Base-by-base conservation (phyloP, 2,888 invertebrate species). In the Bombylius major region DNA sequence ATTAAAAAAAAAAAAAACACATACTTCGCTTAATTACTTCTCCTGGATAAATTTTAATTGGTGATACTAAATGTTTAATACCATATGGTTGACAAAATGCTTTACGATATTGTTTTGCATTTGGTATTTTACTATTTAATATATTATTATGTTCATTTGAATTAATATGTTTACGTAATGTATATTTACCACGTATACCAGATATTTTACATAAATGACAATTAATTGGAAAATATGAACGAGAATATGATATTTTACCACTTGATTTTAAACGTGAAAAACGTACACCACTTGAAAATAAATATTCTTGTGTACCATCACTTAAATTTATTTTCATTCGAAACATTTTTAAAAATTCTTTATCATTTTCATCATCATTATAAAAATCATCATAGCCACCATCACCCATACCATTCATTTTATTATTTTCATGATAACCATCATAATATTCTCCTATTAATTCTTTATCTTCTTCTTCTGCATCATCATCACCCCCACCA, bases 221-320 rank as follows among this genome's bases (percentile, higher is more conserved):
- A 48, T 57, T 51, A 31, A 59, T 53, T 23, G 49, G 47, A 34
- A 55, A 54, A 50, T 11, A 42, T 42, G 39, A 42, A 11, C 11
- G 8, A 11, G 39, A 42, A 42, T 42, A 42, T 11, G 11, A 11
- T 11, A 42, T 42, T 11, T 11, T 42, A 42, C 11, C 11, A 42
- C 11, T 11, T 8, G 39, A 4, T 11, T 11, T 11, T 42, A 44
- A 12, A 33, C 33, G 13, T 32, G 39, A 33, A 51, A 56, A 58
- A 14, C 57, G 57, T 14, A 58, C 57, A 12, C 60, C 60, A 11
- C 54, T 53, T 13, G 60, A 60, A 33, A 58, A 60, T 31, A 60
- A 23, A 33, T 42, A 32, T 34, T 42, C 32, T 46, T 60, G 55
- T n/a, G 50, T 52, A 5, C 51, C 60, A 33, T 60, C 60, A 31